Evolutionary conservation across 2,888 invertebrate species (phyloP), one percentile per base, ranked within the genome.

Genomic region (Idaea aversata): DNA sequence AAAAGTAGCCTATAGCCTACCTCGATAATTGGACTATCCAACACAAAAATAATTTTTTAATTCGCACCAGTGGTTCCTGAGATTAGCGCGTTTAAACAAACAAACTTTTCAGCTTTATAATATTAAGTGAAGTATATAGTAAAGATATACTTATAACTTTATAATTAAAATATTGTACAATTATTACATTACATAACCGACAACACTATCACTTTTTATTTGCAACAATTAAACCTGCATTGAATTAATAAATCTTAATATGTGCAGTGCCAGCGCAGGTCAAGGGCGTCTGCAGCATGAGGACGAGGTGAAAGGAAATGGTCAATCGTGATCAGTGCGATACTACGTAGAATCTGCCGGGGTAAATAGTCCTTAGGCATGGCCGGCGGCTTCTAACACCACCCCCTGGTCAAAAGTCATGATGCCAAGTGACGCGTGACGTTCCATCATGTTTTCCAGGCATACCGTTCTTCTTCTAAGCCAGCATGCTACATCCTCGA

Each of bases 181-280:
- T 25, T 25, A 25, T 25, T 25, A 1, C 25, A 25, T 25, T 25
- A 25, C 25, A 25, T 25, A 25, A 25, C 25, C 25, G 25, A 25
- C 2, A 25, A 25, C 47, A 47, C 47, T 47, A 47, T 47, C 47
- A 47, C 47, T 47, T 47, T 47, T 7, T 13, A 64, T 61, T 61
- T 62, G 25, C 57, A 64, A 61, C 61, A 47, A 47, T 47, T 7
- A 47, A 47, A 10, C 13, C 47, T 47, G 47, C 47, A 47, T 47
- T 47, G 47, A 47, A 2, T 47, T 47, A 47, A 47, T 47, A 47
- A 47, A 47, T 47, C 47, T 10, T 13, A 47, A 47, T 47, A 13
- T 13, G 47, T 7, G 10, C 47, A 10, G 47, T 47, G 47, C 47
- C 4, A 47, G 47, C 10, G 3, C 13, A 47, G 47, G 47, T 47